Evolutionary conservation across 2,888 invertebrate genomes (phyloP).

Genomic region (Mamestra brassicae): DNA sequence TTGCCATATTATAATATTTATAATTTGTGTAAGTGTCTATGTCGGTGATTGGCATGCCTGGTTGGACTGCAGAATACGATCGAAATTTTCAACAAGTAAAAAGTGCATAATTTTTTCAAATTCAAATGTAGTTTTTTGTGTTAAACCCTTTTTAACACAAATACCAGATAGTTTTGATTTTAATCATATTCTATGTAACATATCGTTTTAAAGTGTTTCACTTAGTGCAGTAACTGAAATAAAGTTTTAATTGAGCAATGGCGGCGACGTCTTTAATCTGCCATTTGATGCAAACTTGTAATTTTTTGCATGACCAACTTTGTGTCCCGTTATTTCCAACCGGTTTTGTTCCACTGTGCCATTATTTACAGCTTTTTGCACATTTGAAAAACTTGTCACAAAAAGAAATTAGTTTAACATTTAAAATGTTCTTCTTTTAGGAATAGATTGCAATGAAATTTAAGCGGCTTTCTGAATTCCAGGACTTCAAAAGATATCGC

Average conservation of each 20-base stretch:
- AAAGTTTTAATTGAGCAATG: conserved; percentile 21
- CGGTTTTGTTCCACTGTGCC: conserved; percentile 48
- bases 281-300: conserved; percentile 41
- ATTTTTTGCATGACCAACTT: conserved; percentile 64
- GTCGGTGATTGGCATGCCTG: not conserved
- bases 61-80: not conserved
- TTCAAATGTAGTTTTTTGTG: no score
- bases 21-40: not conserved
- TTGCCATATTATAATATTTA: not conserved
- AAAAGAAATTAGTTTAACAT: conserved; percentile 32
- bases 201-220: not conserved
- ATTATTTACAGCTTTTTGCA: conserved; percentile 54
- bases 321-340: conserved; percentile 63
- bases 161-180: not conserved
- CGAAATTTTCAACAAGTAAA: no score
- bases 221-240: conserved; percentile 15
- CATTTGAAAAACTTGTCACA: conserved; percentile 31
- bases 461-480: not conserved
- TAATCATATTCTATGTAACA: not conserved
- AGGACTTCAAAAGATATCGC: not conserved
- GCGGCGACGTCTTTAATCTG: conserved; percentile 25
- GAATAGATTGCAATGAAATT: not conserved
- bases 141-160: no score
- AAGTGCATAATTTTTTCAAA: no score
- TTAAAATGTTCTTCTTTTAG: not conserved